A percentile compares a stretch with the other conserved stretches of the same genome.
Conservation (phyloP, 2,797 vertebrate species). For the Eulemur mongoz region DNA sequence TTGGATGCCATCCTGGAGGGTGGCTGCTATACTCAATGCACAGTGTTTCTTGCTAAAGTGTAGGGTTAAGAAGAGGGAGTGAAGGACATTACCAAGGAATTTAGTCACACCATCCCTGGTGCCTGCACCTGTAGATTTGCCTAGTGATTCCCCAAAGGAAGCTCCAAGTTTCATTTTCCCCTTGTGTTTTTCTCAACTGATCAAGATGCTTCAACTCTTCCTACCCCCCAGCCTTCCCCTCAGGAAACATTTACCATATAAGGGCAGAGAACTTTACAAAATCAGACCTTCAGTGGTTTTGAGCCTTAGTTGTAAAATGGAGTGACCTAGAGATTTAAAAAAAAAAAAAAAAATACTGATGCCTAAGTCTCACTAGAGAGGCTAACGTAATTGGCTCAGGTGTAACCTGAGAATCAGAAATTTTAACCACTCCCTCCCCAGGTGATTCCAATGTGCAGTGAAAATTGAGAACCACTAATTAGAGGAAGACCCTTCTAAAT, state of each 20-base stretch:
- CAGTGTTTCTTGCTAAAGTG: neutral
- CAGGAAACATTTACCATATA: neutral
- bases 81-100: neutral
- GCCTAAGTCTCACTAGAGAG: neutral
- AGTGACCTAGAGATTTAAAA: neutral
- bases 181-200: neutral
- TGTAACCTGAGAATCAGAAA: neutral
- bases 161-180: neutral
- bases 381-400: neutral
- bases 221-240: neutral
- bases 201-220: neutral
- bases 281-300: neutral
- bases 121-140: neutral
- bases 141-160: neutral
- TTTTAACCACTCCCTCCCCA: neutral
- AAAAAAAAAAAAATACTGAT: neutral
- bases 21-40: neutral
- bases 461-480: neutral
- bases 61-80: neutral
- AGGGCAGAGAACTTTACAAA: neutral
- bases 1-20: neutral
- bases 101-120: neutral
- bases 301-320: neutral
- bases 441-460: neutral
- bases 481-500: neutral